A percentile compares a stretch with the other conserved stretches of the same genome.
These are phyloP conservation scores for Corella eumyota DNA, from an alignment of 23 tunicate genomes.

Conservation along the genomic window DNA sequence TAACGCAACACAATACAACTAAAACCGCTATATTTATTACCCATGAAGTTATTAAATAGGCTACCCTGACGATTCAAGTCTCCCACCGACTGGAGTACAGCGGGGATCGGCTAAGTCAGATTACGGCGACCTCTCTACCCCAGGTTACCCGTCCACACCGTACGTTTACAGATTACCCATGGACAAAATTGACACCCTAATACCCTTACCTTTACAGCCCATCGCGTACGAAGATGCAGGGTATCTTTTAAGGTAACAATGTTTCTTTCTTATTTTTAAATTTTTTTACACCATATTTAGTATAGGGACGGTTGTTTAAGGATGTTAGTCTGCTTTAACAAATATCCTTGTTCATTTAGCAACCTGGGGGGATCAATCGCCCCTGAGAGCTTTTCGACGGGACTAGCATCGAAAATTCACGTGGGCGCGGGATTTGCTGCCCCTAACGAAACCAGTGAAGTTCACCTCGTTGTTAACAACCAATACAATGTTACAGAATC, in stretches of 20 bases:
- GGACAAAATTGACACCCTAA: slow-evolving; percentile 39
- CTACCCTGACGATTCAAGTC: slow-evolving; percentile 46
- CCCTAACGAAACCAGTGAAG: slow-evolving; percentile 15
- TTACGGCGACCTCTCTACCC: slow-evolving; percentile 57
- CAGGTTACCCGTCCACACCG: slow-evolving; percentile 35
- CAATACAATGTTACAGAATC: slow-evolving; percentile 3
- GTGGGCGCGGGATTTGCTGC: slow-evolving; percentile 46
- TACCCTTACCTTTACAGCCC: slow-evolving; percentile 58
- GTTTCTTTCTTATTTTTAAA: too few relatives aligned
- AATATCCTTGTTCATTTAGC: too few relatives aligned
- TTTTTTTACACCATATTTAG: too few relatives aligned
- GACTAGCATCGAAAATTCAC: slow-evolving; percentile 8
- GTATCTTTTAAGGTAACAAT: slow-evolving; percentile 14
- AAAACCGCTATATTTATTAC: too few relatives aligned
- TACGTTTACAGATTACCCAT: slow-evolving; percentile 42
- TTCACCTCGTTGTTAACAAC: slow-evolving; percentile 28
- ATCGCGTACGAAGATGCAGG: slow-evolving; percentile 64
- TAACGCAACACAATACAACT: too few relatives aligned
- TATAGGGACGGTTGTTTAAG: too few relatives aligned
- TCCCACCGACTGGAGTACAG: slow-evolving; percentile 61
- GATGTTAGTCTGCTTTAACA: too few relatives aligned
- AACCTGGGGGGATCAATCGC: slow-evolving; percentile 6
- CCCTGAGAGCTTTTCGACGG: slow-evolving; percentile 20
- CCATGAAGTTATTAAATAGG: too few relatives aligned
- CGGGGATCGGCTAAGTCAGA: slow-evolving; percentile 47